Base-by-base conservation (phyloP, 2,888 invertebrate genomes). In the Tholera decimalis region DNA sequence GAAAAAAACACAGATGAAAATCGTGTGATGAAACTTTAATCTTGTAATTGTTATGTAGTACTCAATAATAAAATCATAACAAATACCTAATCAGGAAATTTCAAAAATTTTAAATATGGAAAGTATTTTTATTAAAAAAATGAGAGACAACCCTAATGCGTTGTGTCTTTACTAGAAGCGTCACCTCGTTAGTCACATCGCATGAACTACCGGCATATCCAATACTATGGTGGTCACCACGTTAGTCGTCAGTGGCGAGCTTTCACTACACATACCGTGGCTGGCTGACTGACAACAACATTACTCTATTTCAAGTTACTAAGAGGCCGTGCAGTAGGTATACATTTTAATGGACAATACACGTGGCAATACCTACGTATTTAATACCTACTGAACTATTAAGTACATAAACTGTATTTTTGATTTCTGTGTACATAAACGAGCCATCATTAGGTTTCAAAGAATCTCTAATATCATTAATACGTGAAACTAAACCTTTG, bases 171-270 rank as follows among this genome's bases (percentile, higher is more conserved):
- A n/a, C 22, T 30, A 49, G 7, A 53, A 28, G 30, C 35, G 43
- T 43, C 35, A 63, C 37, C 8, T 18, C 13, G 30, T 51, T 24
- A 55, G 35, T 51, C 54, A 55, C 44, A 37, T 22, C 18, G 15
- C n/a, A 5, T 28, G 11, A 41, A 56, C 62, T 61, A 51, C 61
- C 69, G 41, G 62, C 50, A 66, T 11, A 8, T 46, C 41, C 41
- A 22, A 51, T 54, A 60, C 18, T 33, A 37, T 63, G 37, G 53
- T 62, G 53, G 56, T 30, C 55, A 67, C 13, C n/a, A 26, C 15
- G 39, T 59, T 53, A 30, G 11, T 41, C 11, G 44, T 53, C 47
- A 35, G 13, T 46, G 41, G 28, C 35, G 43, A 60, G 51, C 68
- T 61, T 68, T 69, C 61, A 44, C 61, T 39, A 15, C 18, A 22